These are phyloP conservation scores for Xiphophorus maculatus DNA, from an alignment of 2,113 vertebrate species.

Conservation along the genomic window DNA sequence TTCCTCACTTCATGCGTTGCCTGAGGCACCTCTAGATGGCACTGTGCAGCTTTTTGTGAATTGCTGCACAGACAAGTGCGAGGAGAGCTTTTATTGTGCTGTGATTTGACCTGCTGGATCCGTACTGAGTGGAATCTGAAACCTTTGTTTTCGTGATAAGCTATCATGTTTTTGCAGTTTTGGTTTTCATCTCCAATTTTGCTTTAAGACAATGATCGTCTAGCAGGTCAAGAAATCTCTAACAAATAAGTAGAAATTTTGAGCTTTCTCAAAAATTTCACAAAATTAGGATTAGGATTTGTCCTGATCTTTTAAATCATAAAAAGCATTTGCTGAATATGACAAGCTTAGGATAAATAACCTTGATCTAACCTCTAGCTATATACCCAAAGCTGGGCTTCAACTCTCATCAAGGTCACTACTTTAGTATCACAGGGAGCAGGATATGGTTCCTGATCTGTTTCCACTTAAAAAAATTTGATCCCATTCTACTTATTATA, in stretches of 20 bases:
- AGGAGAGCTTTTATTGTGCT: conserved; percentile 10
- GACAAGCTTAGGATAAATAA: conserved; percentile 53
- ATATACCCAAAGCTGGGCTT: conserved; percentile 57
- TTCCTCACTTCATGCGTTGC: conserved; percentile 6
- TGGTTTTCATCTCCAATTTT: conserved; percentile 69
- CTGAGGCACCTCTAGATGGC: conserved; percentile 77
- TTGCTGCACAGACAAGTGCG: neutral
- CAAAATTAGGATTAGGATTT: conserved; percentile 17
- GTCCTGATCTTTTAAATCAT: conserved; percentile 34
- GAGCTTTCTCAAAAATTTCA: conserved; percentile 19
- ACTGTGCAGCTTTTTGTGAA: conserved; percentile 75
- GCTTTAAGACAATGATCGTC: conserved; percentile 43
- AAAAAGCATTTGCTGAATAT: conserved; percentile 18
- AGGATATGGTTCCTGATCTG: conserved; percentile 43
- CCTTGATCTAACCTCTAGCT: conserved; percentile 63
- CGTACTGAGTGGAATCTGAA: conserved; percentile 64
- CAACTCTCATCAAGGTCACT: conserved; percentile 64
- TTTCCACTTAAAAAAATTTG: conserved; percentile 63
- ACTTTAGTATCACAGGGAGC: conserved; percentile 45
- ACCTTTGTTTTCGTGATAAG: conserved; percentile 71
- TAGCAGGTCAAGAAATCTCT: conserved; percentile 58
- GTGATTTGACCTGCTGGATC: conserved; percentile 39
- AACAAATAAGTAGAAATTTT: conserved; percentile 41
- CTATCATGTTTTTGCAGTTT: conserved; percentile 59
- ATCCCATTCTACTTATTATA: conserved; percentile 67